phyloP scores from a whole-genome alignment of 1,140 invertebrate genomes.

The Papilio polyxenes region DNA sequence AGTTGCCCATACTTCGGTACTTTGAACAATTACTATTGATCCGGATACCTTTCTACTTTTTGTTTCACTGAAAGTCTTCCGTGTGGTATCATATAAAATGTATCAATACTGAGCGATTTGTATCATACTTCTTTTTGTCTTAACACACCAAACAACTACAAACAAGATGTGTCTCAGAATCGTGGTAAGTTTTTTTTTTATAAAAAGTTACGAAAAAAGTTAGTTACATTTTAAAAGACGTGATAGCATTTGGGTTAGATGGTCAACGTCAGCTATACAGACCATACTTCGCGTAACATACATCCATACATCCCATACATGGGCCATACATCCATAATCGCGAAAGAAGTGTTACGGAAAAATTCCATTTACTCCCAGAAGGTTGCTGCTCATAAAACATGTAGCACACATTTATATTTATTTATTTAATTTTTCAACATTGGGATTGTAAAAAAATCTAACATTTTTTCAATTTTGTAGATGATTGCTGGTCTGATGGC shows the following conservation, averaged over 20 bases:
- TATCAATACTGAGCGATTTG: constrained; percentile 37
- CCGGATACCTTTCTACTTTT: constrained; percentile 37
- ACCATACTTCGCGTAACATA: not conserved
- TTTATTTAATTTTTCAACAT: not conserved
- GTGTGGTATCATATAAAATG: constrained; percentile 65
- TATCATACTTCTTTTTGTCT: constrained; percentile 52
- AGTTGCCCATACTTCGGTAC: constrained; percentile 27
- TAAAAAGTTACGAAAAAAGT: not conserved
- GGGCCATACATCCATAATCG: too few relatives aligned
- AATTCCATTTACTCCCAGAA: too few relatives aligned
- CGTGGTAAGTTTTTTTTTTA: constrained; percentile 54
- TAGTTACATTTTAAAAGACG: not conserved
- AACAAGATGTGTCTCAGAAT: constrained; percentile 55
- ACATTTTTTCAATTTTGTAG: constrained; percentile 21
- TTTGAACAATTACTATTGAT: constrained; percentile 34
- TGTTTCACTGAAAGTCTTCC: constrained; percentile 48
- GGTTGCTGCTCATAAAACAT: too few relatives aligned
- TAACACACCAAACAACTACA: constrained; percentile 45
- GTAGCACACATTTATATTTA: too few relatives aligned
- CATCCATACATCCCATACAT: too few relatives aligned
- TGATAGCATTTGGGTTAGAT: not conserved
- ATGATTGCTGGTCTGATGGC: constrained; percentile 31
- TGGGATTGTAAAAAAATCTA: too few relatives aligned
- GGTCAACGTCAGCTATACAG: not conserved
- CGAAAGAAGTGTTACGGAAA: not conserved